Percentiles rank a stretch among this genome's conserved stretches.
phyloP scores from a whole-genome alignment of 1,140 invertebrate genomes.

The Rhopalosiphum maidis region DNA sequence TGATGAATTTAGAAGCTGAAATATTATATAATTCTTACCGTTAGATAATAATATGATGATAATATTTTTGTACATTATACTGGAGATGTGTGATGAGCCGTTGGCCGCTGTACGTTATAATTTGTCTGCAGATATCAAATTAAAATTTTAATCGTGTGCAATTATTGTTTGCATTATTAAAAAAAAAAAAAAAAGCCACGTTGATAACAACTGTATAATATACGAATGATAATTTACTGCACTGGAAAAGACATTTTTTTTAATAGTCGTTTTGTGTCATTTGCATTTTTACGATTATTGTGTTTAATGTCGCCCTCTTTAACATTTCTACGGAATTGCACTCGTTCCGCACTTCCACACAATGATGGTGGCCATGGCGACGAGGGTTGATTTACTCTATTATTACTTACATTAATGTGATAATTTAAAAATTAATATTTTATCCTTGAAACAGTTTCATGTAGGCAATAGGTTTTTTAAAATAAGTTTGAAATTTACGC shows the following conservation, averaged over 20 bases:
- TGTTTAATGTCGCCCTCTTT: background rate
- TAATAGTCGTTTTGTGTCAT: conserved; percentile 6
- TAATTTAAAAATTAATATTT: background rate
- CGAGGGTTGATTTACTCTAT: background rate
- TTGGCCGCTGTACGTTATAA: background rate
- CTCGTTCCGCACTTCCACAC: background rate
- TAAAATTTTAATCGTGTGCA: background rate
- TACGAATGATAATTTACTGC: background rate
- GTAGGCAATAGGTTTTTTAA: background rate
- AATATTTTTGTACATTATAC: background rate
- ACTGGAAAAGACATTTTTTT: background rate
- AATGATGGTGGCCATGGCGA: background rate
- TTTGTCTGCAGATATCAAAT: background rate
- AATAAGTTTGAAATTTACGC: background rate
- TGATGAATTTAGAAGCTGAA: background rate
- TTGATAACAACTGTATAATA: background rate
- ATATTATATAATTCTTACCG: background rate
- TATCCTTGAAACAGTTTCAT: background rate
- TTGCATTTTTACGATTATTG: conserved; percentile 17
- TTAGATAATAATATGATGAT: background rate
- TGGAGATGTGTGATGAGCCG: background rate
- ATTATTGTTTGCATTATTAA: background rate
- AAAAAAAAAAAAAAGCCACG: background rate
- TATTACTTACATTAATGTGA: background rate
- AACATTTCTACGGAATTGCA: background rate